Base-by-base conservation (phyloP, 2,888 invertebrate species). In the Caenorhabditis japonica region DNA sequence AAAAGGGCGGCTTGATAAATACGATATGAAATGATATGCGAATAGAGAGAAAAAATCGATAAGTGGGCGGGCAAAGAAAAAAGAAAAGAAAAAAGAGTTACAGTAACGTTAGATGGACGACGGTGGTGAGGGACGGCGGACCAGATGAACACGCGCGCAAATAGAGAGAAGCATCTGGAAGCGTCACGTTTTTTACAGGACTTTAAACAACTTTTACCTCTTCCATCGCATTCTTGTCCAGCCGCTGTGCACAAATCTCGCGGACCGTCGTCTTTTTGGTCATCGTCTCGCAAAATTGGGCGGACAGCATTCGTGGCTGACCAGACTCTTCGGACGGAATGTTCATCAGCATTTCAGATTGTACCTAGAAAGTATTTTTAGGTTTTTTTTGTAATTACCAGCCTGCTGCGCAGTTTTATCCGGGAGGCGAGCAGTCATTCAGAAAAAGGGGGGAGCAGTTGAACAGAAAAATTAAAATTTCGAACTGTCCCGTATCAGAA, bases 331-430 rank as follows among this genome's bases (percentile, higher is more conserved):
- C 51, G 4, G 52, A 53, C 19, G 58, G 56, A 7, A 53, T 46
- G 44, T 72, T 72, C 51, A 62, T 47, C 4, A 72, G 19, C 27
- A 72, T 39, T n/a, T 72, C 71, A 21, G 39, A 58, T 58, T 64
- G 64, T 3, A 64, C 38, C 58, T 71, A 33, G 3, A 27, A 33
- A 34, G n/a, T 21, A 4, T 47, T 8, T 19, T 10, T n/a, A n/a
- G n/a, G n/a, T n/a, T n/a, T n/a, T n/a, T n/a, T n/a, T n/a, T n/a
- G n/a, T n/a, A n/a, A n/a, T n/a, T n/a, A n/a, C n/a, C n/a, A n/a
- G n/a, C n/a, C n/a, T n/a, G n/a, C n/a, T n/a, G n/a, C n/a, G n/a
- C n/a, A n/a, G n/a, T n/a, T n/a, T n/a, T n/a, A n/a, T n/a, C n/a
- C n/a, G n/a, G n/a, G n/a, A n/a, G n/a, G n/a, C n/a, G n/a, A n/a